Evolutionary conservation across 1,140 invertebrate species (phyloP).

Genomic region (Aphaenogaster rudis): DNA sequence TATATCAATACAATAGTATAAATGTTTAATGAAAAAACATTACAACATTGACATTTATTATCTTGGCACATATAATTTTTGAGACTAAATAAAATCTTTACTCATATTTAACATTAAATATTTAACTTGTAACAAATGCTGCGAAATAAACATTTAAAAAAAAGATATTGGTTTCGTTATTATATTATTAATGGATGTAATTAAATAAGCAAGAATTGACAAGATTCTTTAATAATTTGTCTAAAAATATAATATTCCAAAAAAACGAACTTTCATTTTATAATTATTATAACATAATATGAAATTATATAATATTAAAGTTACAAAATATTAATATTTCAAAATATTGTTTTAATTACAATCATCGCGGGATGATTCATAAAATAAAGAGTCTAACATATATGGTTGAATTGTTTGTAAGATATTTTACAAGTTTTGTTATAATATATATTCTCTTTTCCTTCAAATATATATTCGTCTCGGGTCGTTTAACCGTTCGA

Average conservation of each 20-base stretch:
- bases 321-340: neutral
- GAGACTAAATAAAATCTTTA: slow-evolving; percentile 47
- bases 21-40: neutral
- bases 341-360: neutral
- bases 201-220: neutral
- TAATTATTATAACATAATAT: neutral
- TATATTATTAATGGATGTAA: neutral
- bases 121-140: neutral
- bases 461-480: neutral
- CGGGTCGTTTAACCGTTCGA: neutral
- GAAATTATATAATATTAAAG: neutral
- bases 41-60: slow-evolving; percentile 18
- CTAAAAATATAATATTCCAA: slow-evolving; percentile 16
- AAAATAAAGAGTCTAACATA: neutral
- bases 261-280: neutral
- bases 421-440: slow-evolving; percentile 6
- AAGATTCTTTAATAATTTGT: slow-evolving; percentile 9
- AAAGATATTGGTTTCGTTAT: slow-evolving; percentile 7
- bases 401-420: slow-evolving; percentile 2
- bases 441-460: neutral
- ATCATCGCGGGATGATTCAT: slow-evolving; percentile 3
- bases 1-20: slow-evolving; percentile 24
- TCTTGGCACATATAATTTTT: neutral
- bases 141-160: neutral
- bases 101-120: neutral